Percentiles rank a stretch among this genome's conserved stretches.
These are phyloP conservation scores for Lochmaea crataegi DNA, from an alignment of 2,888 invertebrate species.

Conservation along the genomic window DNA sequence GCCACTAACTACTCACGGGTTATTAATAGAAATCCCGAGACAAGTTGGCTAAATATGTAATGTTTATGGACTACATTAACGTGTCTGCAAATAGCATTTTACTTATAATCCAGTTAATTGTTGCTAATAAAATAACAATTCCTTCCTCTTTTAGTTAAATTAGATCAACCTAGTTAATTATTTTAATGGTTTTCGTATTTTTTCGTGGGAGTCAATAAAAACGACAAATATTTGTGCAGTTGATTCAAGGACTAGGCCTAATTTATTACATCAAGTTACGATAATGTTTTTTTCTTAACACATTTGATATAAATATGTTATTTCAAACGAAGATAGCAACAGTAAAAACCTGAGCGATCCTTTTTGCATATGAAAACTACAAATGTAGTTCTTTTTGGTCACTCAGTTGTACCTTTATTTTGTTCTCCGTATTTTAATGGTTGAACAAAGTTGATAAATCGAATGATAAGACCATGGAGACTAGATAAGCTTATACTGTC, in stretches of 20 bases:
- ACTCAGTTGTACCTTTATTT: no score
- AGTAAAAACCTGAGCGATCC: no score
- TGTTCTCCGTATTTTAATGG: no score
- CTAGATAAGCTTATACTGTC: no score
- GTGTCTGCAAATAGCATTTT: background rate
- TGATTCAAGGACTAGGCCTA: background rate
- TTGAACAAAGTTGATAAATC: no score
- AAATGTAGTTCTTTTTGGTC: no score
- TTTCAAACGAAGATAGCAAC: no score
- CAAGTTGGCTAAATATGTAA: constrained; percentile 6
- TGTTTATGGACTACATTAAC: constrained; percentile 1
- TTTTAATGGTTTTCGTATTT: constrained; percentile 8
- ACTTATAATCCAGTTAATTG: background rate
- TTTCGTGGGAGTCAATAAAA: constrained; percentile 3
- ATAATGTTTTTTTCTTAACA: no score
- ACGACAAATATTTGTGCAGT: constrained; percentile 7
- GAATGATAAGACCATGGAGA: no score
- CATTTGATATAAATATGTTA: no score
- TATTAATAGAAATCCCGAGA: constrained; percentile 9
- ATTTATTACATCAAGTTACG: background rate
- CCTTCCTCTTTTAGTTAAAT: background rate
- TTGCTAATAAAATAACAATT: background rate
- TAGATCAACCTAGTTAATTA: constrained; percentile 9
- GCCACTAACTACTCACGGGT: background rate
- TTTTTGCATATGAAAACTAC: no score